Evolutionary conservation across 2,888 invertebrate species (phyloP).

Genomic region (Prosapia bicincta): DNA sequence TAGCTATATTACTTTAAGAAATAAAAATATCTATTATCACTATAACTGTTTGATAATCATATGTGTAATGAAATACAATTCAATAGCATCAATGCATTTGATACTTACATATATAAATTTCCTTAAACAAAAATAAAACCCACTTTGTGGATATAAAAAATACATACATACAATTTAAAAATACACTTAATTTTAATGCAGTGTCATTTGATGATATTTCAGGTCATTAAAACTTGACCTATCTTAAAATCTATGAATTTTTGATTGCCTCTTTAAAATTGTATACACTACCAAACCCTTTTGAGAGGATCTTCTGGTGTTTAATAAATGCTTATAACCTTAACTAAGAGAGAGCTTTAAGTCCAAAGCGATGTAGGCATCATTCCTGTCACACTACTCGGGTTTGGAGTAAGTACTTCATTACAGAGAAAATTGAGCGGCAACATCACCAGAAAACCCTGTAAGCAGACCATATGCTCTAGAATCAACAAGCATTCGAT

Average conservation of each 20-base stretch:
- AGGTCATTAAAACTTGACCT: not conserved
- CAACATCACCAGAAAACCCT: constrained; percentile 85
- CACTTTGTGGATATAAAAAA: not conserved
- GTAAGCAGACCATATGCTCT: no score
- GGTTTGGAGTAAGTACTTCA: constrained; percentile 79
- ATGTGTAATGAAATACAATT: no score
- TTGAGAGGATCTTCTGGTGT: not conserved
- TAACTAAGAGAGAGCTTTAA: constrained; percentile 44
- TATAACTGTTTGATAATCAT: no score
- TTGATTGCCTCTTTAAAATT: no score
- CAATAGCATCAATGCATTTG: no score
- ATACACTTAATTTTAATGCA: not conserved
- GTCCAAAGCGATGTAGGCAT: constrained; percentile 94
- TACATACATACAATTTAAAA: not conserved
- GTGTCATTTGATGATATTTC: not conserved
- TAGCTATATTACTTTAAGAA: no score
- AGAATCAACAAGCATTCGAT: no score
- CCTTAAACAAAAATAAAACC: not conserved
- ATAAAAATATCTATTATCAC: no score
- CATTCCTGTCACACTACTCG: constrained; percentile 83
- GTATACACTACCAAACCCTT: no score
- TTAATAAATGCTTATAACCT: not conserved
- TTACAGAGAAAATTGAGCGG: constrained; percentile 86
- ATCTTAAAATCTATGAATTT: no score
- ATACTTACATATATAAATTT: no score